Conservation (phyloP, 2,797 vertebrate genomes). For the Tauraco hartlaubi region DNA sequence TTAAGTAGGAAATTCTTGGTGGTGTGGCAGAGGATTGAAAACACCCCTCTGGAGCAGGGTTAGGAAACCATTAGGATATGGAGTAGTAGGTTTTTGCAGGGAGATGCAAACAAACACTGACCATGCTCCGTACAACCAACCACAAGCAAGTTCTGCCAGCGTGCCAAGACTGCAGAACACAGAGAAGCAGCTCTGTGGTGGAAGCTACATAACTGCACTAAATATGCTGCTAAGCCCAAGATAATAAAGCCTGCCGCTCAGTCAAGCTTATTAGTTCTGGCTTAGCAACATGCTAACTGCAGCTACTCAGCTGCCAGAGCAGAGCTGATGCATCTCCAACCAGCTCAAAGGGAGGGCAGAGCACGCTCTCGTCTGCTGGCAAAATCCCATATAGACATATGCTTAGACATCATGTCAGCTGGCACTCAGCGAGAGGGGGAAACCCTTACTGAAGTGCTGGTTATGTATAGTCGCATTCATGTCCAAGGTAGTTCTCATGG, state of each 20-base stretch:
- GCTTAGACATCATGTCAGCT: conserved; percentile 44
- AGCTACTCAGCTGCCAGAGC: conserved; percentile 33
- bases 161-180: rapidly evolving
- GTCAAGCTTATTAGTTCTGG: conserved; percentile 43
- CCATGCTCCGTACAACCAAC: not conserved
- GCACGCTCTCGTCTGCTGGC: not conserved
- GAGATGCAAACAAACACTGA: not conserved
- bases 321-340: not conserved
- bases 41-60: not conserved
- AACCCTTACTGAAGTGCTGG: conserved; percentile 18
- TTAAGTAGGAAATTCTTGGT: not conserved
- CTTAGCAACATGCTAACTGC: conserved; percentile 32
- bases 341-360: conserved; percentile 43
- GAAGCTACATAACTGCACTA: not conserved
- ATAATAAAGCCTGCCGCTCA: conserved; percentile 19
- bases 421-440: not conserved
- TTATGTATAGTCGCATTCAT: not conserved
- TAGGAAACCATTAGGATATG: not conserved
- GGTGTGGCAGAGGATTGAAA: not conserved
- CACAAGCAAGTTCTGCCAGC: not conserved
- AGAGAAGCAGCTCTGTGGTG: not conserved
- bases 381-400: conserved; percentile 53
- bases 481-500: not conserved
- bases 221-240: not conserved
- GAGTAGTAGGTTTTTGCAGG: not conserved